A percentile compares a stretch with the other conserved stretches of the same genome.
Conservation (phyloP, 1,140 invertebrate species). For the Drosophila pandora region DNA sequence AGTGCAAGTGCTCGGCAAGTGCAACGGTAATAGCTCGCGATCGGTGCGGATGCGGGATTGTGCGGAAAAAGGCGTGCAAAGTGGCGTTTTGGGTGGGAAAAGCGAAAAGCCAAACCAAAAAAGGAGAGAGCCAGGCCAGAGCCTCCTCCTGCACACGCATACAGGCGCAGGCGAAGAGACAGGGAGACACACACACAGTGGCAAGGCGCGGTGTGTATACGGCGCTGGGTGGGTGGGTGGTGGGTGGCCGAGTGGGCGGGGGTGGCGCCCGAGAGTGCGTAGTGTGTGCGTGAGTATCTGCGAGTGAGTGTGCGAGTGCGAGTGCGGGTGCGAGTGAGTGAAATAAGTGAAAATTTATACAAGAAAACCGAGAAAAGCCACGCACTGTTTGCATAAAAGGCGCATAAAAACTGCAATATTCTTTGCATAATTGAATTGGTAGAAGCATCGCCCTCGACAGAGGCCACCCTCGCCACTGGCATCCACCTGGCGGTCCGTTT, state of each 20-base stretch:
- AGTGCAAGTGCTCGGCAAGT: constrained; percentile 63
- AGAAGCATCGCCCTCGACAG: background rate
- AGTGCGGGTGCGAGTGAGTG: constrained; percentile 22
- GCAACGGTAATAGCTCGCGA: constrained; percentile 61
- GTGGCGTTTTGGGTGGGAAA: constrained; percentile 10
- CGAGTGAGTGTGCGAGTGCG: constrained; percentile 32
- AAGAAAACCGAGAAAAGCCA: constrained; percentile 45
- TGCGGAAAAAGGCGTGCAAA: constrained; percentile 25
- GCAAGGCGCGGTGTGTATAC: constrained; percentile 73
- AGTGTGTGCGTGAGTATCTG: constrained; percentile 56
- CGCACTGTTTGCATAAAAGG: constrained; percentile 52
- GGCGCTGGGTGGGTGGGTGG: constrained; percentile 57
- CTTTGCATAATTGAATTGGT: constrained; percentile 42
- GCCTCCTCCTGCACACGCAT: constrained; percentile 37
- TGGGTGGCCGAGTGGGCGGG: constrained; percentile 47
- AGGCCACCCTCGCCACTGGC: constrained; percentile 12
- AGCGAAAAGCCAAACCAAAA: constrained; percentile 10
- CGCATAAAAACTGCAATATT: constrained; percentile 56
- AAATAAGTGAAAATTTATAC: constrained; percentile 78
- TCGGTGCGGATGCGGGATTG: constrained; percentile 19
- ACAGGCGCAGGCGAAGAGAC: constrained; percentile 14
- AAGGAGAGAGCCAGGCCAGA: constrained; percentile 14
- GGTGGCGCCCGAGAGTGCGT: constrained; percentile 60
- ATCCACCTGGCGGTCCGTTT: constrained; percentile 9
- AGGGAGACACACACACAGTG: constrained; percentile 21